Conservation (phyloP, 1,140 invertebrate species). For the Psilanteris sp. region DNA sequence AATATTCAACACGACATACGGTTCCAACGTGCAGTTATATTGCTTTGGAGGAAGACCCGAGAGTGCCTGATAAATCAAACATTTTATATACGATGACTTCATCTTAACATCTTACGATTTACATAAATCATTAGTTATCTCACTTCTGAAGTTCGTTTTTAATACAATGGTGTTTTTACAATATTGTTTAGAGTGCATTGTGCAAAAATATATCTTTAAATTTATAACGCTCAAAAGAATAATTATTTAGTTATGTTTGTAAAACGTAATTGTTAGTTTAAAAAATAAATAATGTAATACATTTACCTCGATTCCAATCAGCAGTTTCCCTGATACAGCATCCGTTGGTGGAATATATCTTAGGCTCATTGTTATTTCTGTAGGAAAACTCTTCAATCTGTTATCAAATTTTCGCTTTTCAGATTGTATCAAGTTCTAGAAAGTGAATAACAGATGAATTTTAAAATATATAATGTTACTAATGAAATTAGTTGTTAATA, state of each 20-base stretch:
- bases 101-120: slow-evolving; percentile 5
- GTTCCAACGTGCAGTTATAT: slow-evolving; percentile 76
- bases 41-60: slow-evolving; percentile 76
- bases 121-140: slow-evolving; percentile 19
- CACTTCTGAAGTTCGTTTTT: too few species aligned
- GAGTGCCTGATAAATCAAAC: slow-evolving; percentile 69
- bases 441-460: slow-evolving; percentile 16
- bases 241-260: too few species aligned
- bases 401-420: slow-evolving; percentile 68
- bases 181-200: too few species aligned
- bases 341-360: slow-evolving; percentile 73
- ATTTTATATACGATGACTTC: slow-evolving; percentile 6
- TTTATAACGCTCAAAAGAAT: too few species aligned
- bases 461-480: too few species aligned
- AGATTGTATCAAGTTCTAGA: slow-evolving; percentile 70
- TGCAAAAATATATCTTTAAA: too few species aligned
- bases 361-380: slow-evolving; percentile 75
- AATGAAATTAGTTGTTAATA: too few species aligned
- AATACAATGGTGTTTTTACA: too few species aligned
- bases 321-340: slow-evolving; percentile 70
- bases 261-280: too few species aligned
- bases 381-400: slow-evolving; percentile 73
- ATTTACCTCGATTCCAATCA: slow-evolving; percentile 77
- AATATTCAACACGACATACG: slow-evolving; percentile 75
- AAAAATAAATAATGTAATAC: too few species aligned